Percentiles rank a stretch among this genome's conserved stretches.
phyloP scores from a whole-genome alignment of 2,113 vertebrate genomes.

The Nycticebus coucang region DNA sequence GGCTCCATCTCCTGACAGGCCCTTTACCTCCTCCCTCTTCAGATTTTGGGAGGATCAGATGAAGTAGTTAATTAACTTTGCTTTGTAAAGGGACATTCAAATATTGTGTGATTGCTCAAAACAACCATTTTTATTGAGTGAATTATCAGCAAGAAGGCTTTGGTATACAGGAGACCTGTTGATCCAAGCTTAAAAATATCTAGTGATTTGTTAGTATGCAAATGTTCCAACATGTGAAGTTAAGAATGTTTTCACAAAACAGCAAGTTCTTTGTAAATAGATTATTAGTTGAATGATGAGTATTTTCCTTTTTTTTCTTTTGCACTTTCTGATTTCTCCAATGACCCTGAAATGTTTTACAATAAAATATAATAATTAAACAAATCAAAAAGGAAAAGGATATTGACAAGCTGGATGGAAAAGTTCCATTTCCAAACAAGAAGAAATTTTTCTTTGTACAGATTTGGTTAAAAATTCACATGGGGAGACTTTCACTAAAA shows the following conservation, averaged over 20 bases:
- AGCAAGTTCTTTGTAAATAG: neutral
- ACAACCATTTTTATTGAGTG: neutral
- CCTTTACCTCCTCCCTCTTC: neutral
- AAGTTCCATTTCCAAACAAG: neutral
- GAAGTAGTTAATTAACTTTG: neutral
- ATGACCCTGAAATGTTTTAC: neutral
- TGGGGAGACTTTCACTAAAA: neutral
- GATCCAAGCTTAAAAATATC: slow-evolving; percentile 6
- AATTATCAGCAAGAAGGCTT: neutral
- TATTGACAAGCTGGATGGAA: neutral
- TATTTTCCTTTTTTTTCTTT: neutral
- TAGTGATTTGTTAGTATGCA: neutral
- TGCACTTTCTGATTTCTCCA: slow-evolving; percentile 14
- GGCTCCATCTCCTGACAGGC: neutral
- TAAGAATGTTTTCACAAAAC: neutral
- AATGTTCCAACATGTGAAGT: neutral
- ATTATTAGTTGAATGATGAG: neutral
- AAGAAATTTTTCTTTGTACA: neutral
- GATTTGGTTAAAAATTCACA: neutral
- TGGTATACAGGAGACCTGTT: neutral
- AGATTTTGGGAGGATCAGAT: neutral
- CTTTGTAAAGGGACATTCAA: neutral
- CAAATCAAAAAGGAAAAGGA: neutral
- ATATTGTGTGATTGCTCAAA: neutral
- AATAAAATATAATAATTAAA: slow-evolving; percentile 2